Conservation (phyloP, 2,797 vertebrate genomes). For the Syngnathus acus region DNA sequence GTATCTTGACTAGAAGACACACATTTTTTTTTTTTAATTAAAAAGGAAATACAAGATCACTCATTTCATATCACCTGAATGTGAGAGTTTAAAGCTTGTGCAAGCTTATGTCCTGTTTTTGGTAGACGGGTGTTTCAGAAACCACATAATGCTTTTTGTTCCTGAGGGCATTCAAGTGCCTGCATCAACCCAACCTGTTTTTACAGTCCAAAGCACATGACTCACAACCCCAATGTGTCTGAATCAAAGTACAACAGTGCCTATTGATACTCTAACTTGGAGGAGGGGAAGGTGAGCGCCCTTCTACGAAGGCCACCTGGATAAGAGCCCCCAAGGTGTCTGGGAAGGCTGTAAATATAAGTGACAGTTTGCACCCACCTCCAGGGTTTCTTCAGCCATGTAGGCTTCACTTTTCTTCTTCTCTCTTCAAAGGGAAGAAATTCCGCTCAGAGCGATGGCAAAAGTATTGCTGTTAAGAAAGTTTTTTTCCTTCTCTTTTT, state of each 20-base stretch:
- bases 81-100: constrained; percentile 17
- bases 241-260: constrained; percentile 68
- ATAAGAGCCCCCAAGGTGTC: constrained; percentile 66
- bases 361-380: constrained; percentile 65
- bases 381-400: constrained; percentile 57
- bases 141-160: constrained; percentile 62
- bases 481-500: constrained; percentile 8
- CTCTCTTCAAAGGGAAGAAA: constrained; percentile 59
- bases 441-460: constrained; percentile 56
- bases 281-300: constrained; percentile 52
- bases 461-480: constrained; percentile 38
- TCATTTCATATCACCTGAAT: constrained; percentile 11
- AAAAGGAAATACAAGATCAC: constrained; percentile 7
- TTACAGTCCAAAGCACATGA: constrained; percentile 68
- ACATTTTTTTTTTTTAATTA: not conserved
- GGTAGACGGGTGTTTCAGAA: constrained; percentile 52
- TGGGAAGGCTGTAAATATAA: constrained; percentile 73
- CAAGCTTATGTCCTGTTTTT: constrained; percentile 17
- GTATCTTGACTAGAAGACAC: not conserved
- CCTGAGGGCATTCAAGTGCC: constrained; percentile 72
- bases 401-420: constrained; percentile 56
- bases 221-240: constrained; percentile 65
- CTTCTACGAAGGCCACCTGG: constrained; percentile 71
- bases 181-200: constrained; percentile 66
- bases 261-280: constrained; percentile 62